phyloP scores from a whole-genome alignment of 2,888 invertebrate genomes.

The Seira ritae region DNA sequence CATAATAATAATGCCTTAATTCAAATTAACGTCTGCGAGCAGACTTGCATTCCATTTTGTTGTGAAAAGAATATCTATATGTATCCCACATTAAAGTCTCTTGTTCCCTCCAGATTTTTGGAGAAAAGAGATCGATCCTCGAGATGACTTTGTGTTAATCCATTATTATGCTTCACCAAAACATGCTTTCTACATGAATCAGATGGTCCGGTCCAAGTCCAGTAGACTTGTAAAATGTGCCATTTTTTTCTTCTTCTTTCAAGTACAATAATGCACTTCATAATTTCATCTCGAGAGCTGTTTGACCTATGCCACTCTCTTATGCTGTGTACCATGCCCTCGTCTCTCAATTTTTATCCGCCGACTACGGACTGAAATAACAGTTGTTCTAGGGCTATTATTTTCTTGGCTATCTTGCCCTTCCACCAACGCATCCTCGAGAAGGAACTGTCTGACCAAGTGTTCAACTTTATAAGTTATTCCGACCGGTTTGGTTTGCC shows the following conservation, averaged over 20 bases:
- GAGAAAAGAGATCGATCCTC: background rate
- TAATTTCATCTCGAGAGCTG: conserved; percentile 2
- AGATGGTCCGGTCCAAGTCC: conserved; percentile 16
- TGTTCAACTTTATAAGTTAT: conserved; percentile 21
- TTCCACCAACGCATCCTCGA: background rate
- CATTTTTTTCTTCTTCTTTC: background rate
- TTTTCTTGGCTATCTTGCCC: conserved; percentile 4
- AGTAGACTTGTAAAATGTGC: conserved; percentile 12
- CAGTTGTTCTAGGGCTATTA: conserved; percentile 1
- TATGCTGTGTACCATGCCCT: conserved; percentile 19
- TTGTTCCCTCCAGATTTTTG: too few species aligned
- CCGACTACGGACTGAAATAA: background rate
- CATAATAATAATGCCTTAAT: background rate
- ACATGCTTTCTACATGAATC: background rate
- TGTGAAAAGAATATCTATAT: too few species aligned
- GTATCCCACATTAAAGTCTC: too few species aligned
- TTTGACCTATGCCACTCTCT: conserved; percentile 45
- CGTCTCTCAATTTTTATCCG: conserved; percentile 1
- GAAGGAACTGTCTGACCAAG: background rate
- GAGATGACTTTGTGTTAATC: background rate
- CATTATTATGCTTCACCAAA: background rate
- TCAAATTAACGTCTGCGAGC: too few species aligned
- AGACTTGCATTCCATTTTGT: too few species aligned
- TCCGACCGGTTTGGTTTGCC: background rate
- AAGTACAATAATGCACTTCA: conserved; percentile 7